phyloP scores from a whole-genome alignment of 2,113 vertebrate genomes.

The Callopanchax toddi region DNA sequence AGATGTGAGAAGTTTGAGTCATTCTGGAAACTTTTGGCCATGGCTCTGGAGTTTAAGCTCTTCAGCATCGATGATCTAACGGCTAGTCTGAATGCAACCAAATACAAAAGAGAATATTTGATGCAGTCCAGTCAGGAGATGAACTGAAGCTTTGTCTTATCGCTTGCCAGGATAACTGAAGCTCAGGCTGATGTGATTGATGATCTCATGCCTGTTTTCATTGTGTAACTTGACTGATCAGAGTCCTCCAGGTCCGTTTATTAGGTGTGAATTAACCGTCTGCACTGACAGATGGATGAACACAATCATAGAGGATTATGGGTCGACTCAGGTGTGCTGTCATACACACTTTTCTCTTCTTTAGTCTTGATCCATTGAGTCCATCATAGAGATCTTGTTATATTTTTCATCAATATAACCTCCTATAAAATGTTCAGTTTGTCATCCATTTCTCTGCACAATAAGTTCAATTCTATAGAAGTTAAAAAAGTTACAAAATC shows the following conservation, averaged over 20 bases:
- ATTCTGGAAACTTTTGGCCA: too few relatives aligned
- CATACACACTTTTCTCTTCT: slow-evolving; percentile 13
- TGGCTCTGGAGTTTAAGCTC: too few relatives aligned
- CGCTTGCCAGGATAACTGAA: neutral
- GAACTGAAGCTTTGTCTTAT: too few relatives aligned
- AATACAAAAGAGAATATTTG: too few relatives aligned
- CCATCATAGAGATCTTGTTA: neutral
- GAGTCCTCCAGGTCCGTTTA: slow-evolving; percentile 2
- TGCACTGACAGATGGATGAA: slow-evolving; percentile 49
- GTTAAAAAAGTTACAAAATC: neutral
- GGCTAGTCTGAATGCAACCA: too few relatives aligned
- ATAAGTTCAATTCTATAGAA: too few relatives aligned
- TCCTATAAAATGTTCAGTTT: too few relatives aligned
- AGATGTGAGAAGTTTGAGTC: too few relatives aligned
- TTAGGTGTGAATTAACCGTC: slow-evolving; percentile 38
- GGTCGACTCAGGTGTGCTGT: slow-evolving; percentile 36
- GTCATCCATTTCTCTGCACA: too few relatives aligned
- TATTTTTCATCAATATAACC: neutral
- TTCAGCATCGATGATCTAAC: too few relatives aligned
- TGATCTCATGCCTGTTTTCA: too few relatives aligned
- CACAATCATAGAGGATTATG: slow-evolving; percentile 58
- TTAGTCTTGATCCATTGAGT: neutral
- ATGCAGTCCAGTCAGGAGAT: too few relatives aligned
- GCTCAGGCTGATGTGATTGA: neutral
- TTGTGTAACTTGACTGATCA: neutral